Evolutionary conservation across 2,113 vertebrate genomes (phyloP).

Genomic region (Phoxinus phoxinus): DNA sequence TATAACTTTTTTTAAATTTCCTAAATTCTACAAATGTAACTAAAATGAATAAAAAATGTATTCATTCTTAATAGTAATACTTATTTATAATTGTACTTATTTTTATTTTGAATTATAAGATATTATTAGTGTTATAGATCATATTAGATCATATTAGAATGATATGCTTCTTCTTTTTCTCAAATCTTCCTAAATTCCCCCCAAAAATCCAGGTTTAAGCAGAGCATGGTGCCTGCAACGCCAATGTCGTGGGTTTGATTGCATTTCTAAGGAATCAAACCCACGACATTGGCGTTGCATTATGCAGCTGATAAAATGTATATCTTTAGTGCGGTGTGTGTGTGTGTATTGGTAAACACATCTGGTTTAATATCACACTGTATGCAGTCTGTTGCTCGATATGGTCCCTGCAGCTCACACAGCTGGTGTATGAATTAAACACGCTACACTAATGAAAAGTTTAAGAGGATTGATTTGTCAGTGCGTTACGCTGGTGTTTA

Average conservation of each 20-base stretch:
- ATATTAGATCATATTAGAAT: too few relatives aligned
- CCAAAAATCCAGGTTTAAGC: too few relatives aligned
- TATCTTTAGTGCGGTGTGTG: not conserved
- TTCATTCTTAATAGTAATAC: not conserved
- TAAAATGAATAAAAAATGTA: not conserved
- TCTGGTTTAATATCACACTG: slow-evolving; percentile 3
- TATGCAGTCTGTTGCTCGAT: not conserved
- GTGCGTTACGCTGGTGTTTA: slow-evolving; percentile 1
- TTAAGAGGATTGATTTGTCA: not conserved
- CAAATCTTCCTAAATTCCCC: too few relatives aligned
- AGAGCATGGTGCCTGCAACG: not conserved
- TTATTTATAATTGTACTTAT: not conserved
- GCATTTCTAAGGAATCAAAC: too few relatives aligned
- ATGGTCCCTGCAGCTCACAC: not conserved
- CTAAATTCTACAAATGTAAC: not conserved
- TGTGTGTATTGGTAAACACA: not conserved
- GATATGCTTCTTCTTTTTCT: too few relatives aligned
- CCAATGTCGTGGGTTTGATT: not conserved
- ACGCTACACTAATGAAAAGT: not conserved
- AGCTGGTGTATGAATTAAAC: slow-evolving; percentile 20
- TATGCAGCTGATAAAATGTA: not conserved
- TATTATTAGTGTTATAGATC: too few relatives aligned
- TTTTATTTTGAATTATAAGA: not conserved
- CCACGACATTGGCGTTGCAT: too few relatives aligned
- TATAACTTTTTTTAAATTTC: not conserved